These are phyloP conservation scores for Stigmatopora argus DNA, from an alignment of 2,113 vertebrate genomes.

Conservation along the genomic window DNA sequence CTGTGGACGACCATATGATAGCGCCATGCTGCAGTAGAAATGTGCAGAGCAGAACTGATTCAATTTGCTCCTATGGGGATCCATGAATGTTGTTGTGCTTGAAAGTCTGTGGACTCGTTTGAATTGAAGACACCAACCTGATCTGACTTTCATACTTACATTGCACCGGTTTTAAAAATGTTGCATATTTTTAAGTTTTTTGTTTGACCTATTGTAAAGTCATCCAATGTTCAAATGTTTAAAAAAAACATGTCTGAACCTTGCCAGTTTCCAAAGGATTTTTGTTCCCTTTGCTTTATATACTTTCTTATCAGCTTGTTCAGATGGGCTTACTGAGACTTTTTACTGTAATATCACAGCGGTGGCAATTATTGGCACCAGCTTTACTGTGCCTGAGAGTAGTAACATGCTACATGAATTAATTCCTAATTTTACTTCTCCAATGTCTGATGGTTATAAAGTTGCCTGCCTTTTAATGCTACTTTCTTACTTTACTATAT, in stretches of 20 bases:
- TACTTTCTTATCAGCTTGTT: background rate
- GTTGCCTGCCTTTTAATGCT: background rate
- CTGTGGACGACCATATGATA: constrained; percentile 11
- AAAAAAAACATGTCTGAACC: background rate
- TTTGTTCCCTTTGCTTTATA: background rate
- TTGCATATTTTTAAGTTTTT: background rate
- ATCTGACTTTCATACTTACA: background rate
- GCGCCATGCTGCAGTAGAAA: background rate
- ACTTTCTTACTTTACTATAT: background rate
- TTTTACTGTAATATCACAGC: background rate
- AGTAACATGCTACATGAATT: constrained; percentile 2
- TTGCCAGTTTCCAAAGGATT: background rate
- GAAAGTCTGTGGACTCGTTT: background rate
- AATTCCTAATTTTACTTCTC: constrained; percentile 3
- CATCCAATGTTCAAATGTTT: background rate
- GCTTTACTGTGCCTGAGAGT: background rate
- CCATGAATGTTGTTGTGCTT: background rate
- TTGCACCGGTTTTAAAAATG: background rate
- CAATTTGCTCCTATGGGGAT: background rate
- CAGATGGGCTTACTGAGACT: background rate
- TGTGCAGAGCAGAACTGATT: constrained; percentile 10
- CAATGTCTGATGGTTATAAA: background rate
- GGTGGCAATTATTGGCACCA: background rate
- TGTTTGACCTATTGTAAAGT: background rate
- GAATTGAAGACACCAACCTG: background rate